Conservation (phyloP, 2,797 vertebrate species). For the Scyliorhinus canicula region DNA sequence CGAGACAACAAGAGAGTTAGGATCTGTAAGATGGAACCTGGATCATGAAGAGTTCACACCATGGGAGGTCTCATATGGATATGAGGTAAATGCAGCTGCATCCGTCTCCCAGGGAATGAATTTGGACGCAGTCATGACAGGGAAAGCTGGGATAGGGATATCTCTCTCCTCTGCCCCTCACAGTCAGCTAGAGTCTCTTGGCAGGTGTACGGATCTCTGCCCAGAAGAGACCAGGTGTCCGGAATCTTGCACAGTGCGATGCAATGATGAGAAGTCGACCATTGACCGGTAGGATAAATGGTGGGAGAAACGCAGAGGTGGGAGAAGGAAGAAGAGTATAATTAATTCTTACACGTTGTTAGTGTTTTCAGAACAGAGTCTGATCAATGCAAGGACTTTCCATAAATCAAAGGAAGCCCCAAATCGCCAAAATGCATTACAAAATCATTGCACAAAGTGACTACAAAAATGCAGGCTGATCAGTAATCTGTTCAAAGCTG, state of each 20-base stretch:
- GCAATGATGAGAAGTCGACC: neutral
- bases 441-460: neutral
- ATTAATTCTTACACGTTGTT: neutral
- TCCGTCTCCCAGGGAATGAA: constrained; percentile 47
- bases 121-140: constrained; percentile 57
- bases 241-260: neutral
- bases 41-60: neutral
- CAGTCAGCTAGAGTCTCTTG: constrained; percentile 41
- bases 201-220: neutral
- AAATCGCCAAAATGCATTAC: neutral
- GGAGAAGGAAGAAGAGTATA: neutral
- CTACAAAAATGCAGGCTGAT: neutral
- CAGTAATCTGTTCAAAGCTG: neutral
- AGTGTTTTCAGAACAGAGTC: neutral
- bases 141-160: constrained; percentile 56
- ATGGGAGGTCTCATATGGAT: neutral
- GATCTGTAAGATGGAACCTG: neutral
- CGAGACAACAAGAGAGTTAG: neutral
- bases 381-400: neutral
- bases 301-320: neutral
- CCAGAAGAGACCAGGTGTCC: neutral
- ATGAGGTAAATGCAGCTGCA: constrained; percentile 43
- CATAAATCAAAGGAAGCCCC: neutral
- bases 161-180: constrained; percentile 61
- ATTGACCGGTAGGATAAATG: neutral